A percentile compares a stretch with the other conserved stretches of the same genome.
Conservation (phyloP, 2,113 vertebrate genomes). For the Siphamia tubifer region DNA sequence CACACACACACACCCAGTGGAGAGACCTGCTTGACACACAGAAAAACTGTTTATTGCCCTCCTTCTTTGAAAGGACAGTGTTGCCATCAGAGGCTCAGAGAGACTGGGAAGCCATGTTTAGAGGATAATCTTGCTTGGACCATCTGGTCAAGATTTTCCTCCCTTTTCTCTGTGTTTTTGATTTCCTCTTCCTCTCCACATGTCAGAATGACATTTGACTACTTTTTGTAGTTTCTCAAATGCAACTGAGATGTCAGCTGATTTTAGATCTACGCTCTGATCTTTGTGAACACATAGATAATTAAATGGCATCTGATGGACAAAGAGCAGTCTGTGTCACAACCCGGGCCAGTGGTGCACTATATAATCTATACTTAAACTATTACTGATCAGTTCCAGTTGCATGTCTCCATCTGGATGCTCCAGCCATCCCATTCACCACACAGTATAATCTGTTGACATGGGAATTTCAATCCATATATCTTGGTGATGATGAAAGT, state of each 20-base stretch:
- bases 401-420: slow-evolving; percentile 51
- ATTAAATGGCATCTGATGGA: slow-evolving; percentile 1
- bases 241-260: neutral
- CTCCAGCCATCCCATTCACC: slow-evolving; percentile 43
- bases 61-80: slow-evolving; percentile 22
- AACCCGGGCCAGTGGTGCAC: neutral
- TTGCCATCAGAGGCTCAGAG: slow-evolving; percentile 24
- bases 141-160: slow-evolving; percentile 69
- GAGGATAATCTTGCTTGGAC: slow-evolving; percentile 56
- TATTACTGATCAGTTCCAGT: slow-evolving; percentile 66
- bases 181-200: slow-evolving; percentile 8
- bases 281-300: neutral
- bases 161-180: slow-evolving; percentile 37
- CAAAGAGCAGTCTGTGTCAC: neutral
- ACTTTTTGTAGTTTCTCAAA: slow-evolving; percentile 6
- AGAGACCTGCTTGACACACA: slow-evolving; percentile 31
- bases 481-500: slow-evolving; percentile 76
- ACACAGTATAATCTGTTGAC: slow-evolving; percentile 56
- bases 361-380: slow-evolving; percentile 48
- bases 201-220: neutral
- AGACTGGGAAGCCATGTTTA: slow-evolving; percentile 40
- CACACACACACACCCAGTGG: neutral
- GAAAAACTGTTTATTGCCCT: slow-evolving; percentile 17
- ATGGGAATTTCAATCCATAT: slow-evolving; percentile 70
- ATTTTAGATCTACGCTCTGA: slow-evolving; percentile 21